phyloP scores from a whole-genome alignment of 2,888 invertebrate genomes.

The Aleiodes leptofemur region DNA sequence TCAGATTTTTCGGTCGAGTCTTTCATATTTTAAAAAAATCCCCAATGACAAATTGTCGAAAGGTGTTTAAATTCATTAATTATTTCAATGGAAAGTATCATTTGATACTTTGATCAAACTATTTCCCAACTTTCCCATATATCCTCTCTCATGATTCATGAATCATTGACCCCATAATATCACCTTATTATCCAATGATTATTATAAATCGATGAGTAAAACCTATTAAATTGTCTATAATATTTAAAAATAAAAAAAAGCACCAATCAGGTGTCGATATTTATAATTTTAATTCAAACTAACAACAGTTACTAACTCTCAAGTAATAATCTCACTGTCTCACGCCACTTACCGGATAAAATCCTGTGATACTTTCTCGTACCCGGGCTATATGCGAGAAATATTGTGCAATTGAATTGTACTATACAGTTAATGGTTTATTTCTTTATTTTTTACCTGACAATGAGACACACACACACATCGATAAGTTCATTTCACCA shows the following conservation, averaged over 20 bases:
- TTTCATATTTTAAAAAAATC: too few relatives aligned
- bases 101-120: too few relatives aligned
- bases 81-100: too few relatives aligned
- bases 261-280: conserved; percentile 14
- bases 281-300: conserved; percentile 24
- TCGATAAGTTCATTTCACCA: not conserved
- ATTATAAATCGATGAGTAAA: conserved; percentile 23
- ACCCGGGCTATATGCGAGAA: conserved; percentile 26
- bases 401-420: conserved; percentile 36
- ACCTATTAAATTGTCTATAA: not conserved
- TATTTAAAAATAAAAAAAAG: not conserved
- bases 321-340: conserved; percentile 35
- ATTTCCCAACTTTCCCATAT: too few relatives aligned
- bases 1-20: too few relatives aligned
- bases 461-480: conserved; percentile 12
- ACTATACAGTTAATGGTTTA: not conserved
- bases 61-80: too few relatives aligned
- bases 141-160: conserved; percentile 8
- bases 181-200: not conserved
- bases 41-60: too few relatives aligned
- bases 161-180: conserved; percentile 18
- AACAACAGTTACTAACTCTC: not conserved
- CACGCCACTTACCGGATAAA: conserved; percentile 34
- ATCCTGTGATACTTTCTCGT: conserved; percentile 28
- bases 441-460: conserved; percentile 10